Evolutionary conservation across 2,888 invertebrate genomes (phyloP), one percentile per base, ranked within the genome.

Genomic region (Yponomeuta cagnagella): DNA sequence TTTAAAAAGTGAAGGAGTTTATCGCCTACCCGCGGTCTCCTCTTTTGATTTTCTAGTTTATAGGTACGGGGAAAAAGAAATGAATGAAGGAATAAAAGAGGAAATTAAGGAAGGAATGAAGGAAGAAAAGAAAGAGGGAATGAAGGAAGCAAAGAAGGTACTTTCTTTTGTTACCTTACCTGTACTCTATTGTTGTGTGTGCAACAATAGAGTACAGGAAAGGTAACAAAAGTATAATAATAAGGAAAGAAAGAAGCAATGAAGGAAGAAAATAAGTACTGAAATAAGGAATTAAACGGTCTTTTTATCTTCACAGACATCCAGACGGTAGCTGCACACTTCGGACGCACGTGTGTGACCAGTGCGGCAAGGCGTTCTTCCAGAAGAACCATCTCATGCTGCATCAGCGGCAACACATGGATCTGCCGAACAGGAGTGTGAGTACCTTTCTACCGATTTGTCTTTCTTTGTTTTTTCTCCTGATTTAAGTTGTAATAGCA

Each of bases 301-400:
- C 2, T 2, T 30, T 64, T 23, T 30, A 37, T 58, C 12, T 9
- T 71, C 66, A 8, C 76, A 93, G 94, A 72, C 96, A 96, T 81
- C 96, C 96, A 2, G 96, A 96, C 76, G 96, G 96, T 69, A 95
- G 95, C 74, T 96, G 96, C 80, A 96, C 96, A 70, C 89, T 96
- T 68, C 94, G 96, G 76, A 95, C 96, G 67, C 96, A 96, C 81
- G 94, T 96, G 12, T 97, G 97, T 81, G 94, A 94, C 74, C 95
- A 96, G 80, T 97, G 97, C 80, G 96, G 96, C 72, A 97, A 96
- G 82, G 96, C 96, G 15, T 97, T 97, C 93, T 96, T 96, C 93
- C 97, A 97, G 86, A 96, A 96, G 88, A 96, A 96, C 83, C 96
- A 97, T 80, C 89, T 97, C 73, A 94, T 96, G 90, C 89, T 96